Evolutionary conservation across 1,140 invertebrate species (phyloP).

Genomic region (Trichonephila clavipes): DNA sequence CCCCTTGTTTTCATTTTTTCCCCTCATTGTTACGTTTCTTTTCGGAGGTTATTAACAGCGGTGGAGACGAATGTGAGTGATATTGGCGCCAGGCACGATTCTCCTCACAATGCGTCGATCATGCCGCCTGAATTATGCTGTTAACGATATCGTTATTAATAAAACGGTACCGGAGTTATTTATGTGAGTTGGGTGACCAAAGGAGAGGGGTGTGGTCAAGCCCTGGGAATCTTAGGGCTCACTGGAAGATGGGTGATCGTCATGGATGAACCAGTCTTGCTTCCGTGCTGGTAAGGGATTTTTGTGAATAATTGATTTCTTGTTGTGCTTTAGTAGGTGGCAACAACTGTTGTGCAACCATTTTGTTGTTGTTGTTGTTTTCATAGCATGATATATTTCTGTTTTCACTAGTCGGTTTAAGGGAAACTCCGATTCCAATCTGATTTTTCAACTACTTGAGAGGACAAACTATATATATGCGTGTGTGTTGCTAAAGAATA

Average conservation of each 20-base stretch:
- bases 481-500: too few relatives aligned
- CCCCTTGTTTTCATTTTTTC: constrained; percentile 18
- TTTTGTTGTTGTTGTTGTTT: too few relatives aligned
- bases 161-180: constrained; percentile 54
- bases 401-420: too few relatives aligned
- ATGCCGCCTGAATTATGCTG: constrained; percentile 40
- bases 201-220: constrained; percentile 25
- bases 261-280: neutral
- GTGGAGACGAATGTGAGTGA: constrained; percentile 57
- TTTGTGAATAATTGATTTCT: too few relatives aligned
- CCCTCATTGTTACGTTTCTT: neutral
- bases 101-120: constrained; percentile 53
- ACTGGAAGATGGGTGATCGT: neutral
- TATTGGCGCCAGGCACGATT: constrained; percentile 59
- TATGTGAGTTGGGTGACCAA: constrained; percentile 15
- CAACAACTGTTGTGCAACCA: too few relatives aligned
- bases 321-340: too few relatives aligned
- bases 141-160: constrained; percentile 67
- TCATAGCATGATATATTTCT: too few relatives aligned
- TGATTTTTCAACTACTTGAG: too few relatives aligned
- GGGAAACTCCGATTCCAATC: too few relatives aligned
- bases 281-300: too few relatives aligned
- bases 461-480: too few relatives aligned
- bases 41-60: constrained; percentile 57
- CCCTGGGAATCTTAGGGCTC: neutral